A percentile compares a stretch with the other conserved stretches of the same genome.
These are phyloP conservation scores for human DNA, from an alignment of 2,113 vertebrate species.

Conservation along the genomic window DNA sequence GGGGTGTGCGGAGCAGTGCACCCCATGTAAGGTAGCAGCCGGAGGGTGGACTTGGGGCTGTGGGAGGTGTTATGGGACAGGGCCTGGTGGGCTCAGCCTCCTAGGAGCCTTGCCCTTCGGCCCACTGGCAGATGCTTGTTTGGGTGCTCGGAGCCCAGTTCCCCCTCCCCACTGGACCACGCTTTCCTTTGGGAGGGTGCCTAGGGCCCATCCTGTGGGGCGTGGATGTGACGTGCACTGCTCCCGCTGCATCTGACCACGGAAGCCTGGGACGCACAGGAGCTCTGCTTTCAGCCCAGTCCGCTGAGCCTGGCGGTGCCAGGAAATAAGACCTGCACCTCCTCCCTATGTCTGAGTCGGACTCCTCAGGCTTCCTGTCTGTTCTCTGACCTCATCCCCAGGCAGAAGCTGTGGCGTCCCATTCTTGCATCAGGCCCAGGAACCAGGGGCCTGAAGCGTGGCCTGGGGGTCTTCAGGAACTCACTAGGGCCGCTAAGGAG, in stretches of 20 bases:
- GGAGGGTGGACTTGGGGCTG: too few species aligned
- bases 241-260: background rate
- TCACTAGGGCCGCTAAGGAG: background rate
- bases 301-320: background rate
- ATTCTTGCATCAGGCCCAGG: background rate
- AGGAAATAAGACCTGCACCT: background rate
- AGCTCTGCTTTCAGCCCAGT: background rate
- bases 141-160: background rate
- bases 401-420: background rate
- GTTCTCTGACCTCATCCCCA: background rate
- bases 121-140: background rate
- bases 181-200: background rate
- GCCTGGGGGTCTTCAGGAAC: too few species aligned
- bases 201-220: background rate
- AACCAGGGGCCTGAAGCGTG: background rate
- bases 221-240: background rate
- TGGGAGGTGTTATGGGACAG: too few species aligned
- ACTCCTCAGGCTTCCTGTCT: too few species aligned
- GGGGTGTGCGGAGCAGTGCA: background rate
- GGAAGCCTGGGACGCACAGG: background rate
- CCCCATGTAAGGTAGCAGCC: too few species aligned
- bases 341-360: fast-evolving
- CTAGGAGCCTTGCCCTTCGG: too few species aligned
- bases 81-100: background rate
- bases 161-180: background rate